Conservation (phyloP, 2,797 vertebrate species). For the Capromys pilorides region DNA sequence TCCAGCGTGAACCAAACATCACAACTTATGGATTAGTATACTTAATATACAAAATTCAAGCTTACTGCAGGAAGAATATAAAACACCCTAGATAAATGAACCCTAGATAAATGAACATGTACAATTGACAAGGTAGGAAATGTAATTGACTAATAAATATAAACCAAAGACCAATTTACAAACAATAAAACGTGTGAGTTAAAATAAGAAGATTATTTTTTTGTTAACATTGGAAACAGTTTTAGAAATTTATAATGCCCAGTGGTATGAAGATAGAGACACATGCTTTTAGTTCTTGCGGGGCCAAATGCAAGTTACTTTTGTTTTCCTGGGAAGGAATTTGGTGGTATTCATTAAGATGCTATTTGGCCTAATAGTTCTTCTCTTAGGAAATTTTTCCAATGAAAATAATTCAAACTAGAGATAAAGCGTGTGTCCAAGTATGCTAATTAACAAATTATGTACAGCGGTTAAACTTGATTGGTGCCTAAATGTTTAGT, state of each 20-base stretch:
- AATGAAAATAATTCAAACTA: conserved; percentile 35
- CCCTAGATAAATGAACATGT: neutral
- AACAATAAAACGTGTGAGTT: conserved; percentile 24
- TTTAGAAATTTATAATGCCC: neutral
- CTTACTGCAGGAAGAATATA: conserved; percentile 7
- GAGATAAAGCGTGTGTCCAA: neutral
- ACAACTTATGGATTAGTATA: neutral
- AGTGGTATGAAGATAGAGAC: neutral
- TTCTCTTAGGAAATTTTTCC: conserved; percentile 41
- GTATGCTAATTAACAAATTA: conserved; percentile 42
- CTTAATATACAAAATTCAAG: neutral
- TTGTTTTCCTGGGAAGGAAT: conserved; percentile 44
- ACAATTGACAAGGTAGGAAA: conserved; percentile 15
- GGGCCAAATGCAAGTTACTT: neutral
- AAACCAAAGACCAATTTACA: neutral
- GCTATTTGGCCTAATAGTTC: conserved; percentile 24
- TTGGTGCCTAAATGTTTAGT: neutral
- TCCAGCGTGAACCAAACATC: neutral
- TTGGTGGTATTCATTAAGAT: neutral
- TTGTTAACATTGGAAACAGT: conserved; percentile 35
- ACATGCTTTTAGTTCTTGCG: conserved; percentile 18
- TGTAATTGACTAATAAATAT: conserved; percentile 21
- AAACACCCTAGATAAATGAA: neutral
- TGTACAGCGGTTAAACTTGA: conserved; percentile 42
- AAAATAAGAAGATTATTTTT: neutral